A percentile compares a stretch with the other conserved stretches of the same genome.
These are phyloP conservation scores for Tyto alba DNA, from an alignment of 2,113 vertebrate genomes.

Conservation along the genomic window DNA sequence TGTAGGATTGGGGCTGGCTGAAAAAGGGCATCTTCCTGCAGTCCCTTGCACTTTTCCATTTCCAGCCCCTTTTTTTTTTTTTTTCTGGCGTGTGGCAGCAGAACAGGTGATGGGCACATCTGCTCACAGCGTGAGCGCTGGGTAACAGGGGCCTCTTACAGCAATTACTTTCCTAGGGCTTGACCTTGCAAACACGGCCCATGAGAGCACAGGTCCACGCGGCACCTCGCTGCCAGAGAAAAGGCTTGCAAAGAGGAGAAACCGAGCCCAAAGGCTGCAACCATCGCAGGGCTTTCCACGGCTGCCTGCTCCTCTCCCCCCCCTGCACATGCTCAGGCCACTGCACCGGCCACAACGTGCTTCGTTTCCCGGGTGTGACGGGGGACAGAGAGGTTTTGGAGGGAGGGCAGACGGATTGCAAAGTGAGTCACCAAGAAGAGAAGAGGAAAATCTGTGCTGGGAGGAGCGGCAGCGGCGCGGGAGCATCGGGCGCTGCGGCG, in stretches of 20 bases:
- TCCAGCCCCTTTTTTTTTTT: neutral
- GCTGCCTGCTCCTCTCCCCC: neutral
- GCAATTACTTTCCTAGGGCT: neutral
- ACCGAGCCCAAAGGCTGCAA: neutral
- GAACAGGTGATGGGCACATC: neutral
- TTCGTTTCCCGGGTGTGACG: fast-evolving
- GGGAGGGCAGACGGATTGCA: neutral
- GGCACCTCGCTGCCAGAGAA: neutral
- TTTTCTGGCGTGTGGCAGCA: neutral
- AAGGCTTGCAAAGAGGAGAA: neutral
- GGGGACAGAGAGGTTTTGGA: neutral
- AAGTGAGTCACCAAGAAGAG: fast-evolving
- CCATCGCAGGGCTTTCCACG: fast-evolving
- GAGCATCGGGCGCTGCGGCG: neutral
- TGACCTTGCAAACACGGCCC: neutral
- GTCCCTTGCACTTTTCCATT: neutral
- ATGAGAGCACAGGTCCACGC: fast-evolving
- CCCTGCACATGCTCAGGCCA: fast-evolving
- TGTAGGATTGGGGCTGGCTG: neutral
- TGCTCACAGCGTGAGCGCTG: neutral
- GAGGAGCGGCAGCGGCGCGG: fast-evolving
- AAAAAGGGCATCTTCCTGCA: neutral
- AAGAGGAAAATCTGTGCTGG: neutral
- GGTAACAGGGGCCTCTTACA: neutral
- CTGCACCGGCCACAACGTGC: fast-evolving